phyloP scores from a whole-genome alignment of 2,797 vertebrate genomes.

The Balearica regulorum region DNA sequence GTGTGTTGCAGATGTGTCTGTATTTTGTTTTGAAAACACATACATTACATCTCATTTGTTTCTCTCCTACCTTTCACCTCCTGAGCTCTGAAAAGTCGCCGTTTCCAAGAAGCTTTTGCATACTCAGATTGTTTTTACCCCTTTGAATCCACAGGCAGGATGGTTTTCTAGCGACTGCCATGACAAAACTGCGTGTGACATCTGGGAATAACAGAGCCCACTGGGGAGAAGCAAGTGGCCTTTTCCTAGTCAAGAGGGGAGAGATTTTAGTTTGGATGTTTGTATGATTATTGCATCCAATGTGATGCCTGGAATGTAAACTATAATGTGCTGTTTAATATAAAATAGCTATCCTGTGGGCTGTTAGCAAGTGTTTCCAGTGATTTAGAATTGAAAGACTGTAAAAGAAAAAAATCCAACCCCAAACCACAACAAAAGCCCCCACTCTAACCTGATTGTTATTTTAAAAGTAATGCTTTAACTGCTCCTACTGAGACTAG shows the following conservation, averaged over 20 bases:
- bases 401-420: background rate
- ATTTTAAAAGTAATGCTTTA: background rate
- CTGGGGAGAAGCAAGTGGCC: background rate
- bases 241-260: background rate
- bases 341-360: background rate
- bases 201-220: background rate
- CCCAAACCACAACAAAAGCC: background rate
- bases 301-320: constrained; percentile 27
- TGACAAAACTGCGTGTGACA: background rate
- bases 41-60: background rate
- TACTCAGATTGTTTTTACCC: background rate
- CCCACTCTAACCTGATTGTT: background rate
- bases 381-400: background rate
- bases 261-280: constrained; percentile 14
- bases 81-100: background rate
- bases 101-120: background rate
- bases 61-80: background rate
- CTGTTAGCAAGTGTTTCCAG: constrained; percentile 20
- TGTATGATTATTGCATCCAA: constrained; percentile 1
- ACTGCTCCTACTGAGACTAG: background rate
- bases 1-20: background rate
- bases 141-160: background rate
- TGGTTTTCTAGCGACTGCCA: background rate
- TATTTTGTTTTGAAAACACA: background rate
- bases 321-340: background rate